phyloP scores from a whole-genome alignment of 2,888 invertebrate species.

The Mythimna vitellina region DNA sequence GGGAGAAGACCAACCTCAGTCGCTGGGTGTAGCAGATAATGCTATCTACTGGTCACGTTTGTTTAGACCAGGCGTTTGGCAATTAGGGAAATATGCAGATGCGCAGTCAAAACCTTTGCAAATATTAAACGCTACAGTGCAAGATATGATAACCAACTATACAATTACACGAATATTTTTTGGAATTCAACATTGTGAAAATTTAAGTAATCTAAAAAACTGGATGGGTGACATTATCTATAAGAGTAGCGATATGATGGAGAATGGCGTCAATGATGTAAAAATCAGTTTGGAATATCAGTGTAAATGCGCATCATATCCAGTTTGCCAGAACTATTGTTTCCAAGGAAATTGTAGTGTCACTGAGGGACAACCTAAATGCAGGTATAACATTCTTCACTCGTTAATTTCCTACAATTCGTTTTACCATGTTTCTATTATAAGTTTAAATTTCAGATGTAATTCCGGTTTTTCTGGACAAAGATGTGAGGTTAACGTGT shows the following conservation, averaged over 20 bases:
- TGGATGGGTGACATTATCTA: not conserved
- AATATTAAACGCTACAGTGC: too few relatives aligned
- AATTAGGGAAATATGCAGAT: not conserved
- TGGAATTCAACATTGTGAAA: not conserved
- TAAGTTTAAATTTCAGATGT: not conserved
- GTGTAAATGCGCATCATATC: not conserved
- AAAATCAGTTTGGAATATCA: not conserved
- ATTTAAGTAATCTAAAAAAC: not conserved
- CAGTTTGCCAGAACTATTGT: not conserved
- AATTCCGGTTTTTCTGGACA: not conserved
- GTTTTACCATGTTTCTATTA: not conserved
- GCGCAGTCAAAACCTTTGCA: not conserved
- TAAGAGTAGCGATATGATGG: not conserved
- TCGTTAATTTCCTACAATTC: not conserved
- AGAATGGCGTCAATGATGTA: not conserved
- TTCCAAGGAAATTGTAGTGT: not conserved
- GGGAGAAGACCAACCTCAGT: not conserved
- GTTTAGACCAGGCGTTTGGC: not conserved
- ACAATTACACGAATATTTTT: not conserved
- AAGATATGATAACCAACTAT: not conserved
- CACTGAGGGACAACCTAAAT: not conserved
- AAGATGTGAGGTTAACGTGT: not conserved
- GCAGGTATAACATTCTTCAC: constrained; percentile 5
- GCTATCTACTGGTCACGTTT: not conserved
- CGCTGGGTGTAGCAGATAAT: not conserved